Evolutionary conservation across 2,797 vertebrate species (phyloP).

Genomic region (Erethizon dorsatum): DNA sequence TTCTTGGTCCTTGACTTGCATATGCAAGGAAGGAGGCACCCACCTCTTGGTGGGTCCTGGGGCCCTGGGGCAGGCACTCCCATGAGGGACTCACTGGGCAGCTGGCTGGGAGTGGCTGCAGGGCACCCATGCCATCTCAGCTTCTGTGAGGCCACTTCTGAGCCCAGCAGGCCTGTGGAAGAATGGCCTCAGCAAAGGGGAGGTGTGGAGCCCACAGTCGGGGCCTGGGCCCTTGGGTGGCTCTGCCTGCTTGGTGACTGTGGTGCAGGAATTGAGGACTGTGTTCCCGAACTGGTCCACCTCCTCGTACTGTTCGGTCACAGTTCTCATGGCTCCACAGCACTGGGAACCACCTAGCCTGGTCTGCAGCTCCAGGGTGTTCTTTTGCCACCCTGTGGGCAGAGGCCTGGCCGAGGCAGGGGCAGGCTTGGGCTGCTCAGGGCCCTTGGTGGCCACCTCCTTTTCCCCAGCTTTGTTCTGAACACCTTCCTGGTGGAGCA

Average conservation of each 20-base stretch:
- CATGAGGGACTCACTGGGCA: conserved; percentile 16
- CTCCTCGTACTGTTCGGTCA: conserved; percentile 93
- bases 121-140: conserved; percentile 86
- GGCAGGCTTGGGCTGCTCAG: conserved; percentile 33
- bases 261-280: conserved; percentile 92
- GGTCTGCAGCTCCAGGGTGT: conserved; percentile 92
- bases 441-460: conserved; percentile 65
- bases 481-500: not conserved
- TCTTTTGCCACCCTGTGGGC: conserved; percentile 90
- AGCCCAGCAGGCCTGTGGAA: conserved; percentile 84
- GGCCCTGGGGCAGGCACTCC: not conserved
- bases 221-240: conserved; percentile 85
- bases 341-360: conserved; percentile 88
- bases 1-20: not conserved
- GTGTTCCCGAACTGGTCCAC: conserved; percentile 91
- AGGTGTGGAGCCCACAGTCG: conserved; percentile 87
- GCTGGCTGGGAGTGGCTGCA: conserved; percentile 86
- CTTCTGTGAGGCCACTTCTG: conserved; percentile 86
- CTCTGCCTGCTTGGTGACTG: conserved; percentile 91
- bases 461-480: not conserved
- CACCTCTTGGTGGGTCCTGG: not conserved
- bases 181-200: conserved; percentile 89
- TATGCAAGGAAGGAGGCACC: not conserved
- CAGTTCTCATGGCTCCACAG: conserved; percentile 89
- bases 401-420: conserved; percentile 76